These are phyloP conservation scores for Drosophila lutescens DNA, from an alignment of 2,888 invertebrate genomes.

Conservation along the genomic window DNA sequence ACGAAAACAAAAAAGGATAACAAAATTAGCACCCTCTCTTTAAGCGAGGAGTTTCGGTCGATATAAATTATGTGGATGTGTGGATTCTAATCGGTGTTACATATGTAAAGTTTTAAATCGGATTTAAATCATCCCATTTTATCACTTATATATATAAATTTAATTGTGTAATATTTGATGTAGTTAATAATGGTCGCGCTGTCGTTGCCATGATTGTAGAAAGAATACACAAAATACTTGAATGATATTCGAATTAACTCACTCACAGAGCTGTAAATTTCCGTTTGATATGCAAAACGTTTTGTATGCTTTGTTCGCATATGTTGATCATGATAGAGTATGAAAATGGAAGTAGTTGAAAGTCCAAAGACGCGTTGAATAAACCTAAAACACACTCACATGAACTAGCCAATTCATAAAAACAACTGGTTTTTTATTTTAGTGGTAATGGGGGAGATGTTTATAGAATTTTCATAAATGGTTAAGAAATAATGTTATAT, in stretches of 20 bases:
- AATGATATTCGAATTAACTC: conserved; percentile 44
- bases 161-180: conserved; percentile 50
- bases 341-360: conserved; percentile 37
- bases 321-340: conserved; percentile 44
- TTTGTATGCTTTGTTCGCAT: conserved; percentile 38
- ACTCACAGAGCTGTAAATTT: conserved; percentile 46
- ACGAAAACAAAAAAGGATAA: conserved; percentile 19
- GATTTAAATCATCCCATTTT: conserved; percentile 37
- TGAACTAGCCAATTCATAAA: conserved; percentile 44
- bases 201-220: conserved; percentile 16
- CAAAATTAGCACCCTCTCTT: conserved; percentile 18
- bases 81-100: conserved; percentile 39
- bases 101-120: conserved; percentile 50
- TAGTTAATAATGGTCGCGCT: conserved; percentile 14
- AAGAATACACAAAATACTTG: conserved; percentile 9
- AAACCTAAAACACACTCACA: conserved; percentile 38
- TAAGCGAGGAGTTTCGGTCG: conserved; percentile 25
- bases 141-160: conserved; percentile 32
- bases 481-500: too few species aligned
- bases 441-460: neutral
- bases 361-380: conserved; percentile 53
- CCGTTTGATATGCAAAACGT: conserved; percentile 26
- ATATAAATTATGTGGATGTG: conserved; percentile 27
- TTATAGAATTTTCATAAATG: neutral
- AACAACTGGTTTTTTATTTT: neutral